Evolutionary conservation across 2,797 vertebrate genomes (phyloP), one percentile per base, ranked within the genome.

Genomic region (Orientallactaga sibirica): DNA sequence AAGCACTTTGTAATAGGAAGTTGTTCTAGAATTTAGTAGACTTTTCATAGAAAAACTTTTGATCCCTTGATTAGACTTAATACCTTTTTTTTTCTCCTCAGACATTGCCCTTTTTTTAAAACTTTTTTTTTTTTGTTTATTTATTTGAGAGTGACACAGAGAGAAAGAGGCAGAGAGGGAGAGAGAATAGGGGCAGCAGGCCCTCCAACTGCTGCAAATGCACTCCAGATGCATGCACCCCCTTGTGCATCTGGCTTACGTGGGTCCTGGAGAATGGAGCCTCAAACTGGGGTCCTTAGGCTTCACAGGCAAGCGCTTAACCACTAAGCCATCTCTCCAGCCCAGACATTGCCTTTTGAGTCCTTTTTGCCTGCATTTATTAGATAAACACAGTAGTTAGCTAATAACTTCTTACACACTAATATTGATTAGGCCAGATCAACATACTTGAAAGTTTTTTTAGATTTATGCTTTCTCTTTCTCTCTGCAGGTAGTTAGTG

Each of bases 401-500:
- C 55, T 48, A 90, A 29, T 58, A 37, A 2, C 58, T 88, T 9
- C 29, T 78, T 71, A 25, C 20, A 73, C 33, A 52, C 7, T 18
- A 25, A 20, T 78, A n/a, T 64, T 66, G 58, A n/a, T 68, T 27
- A 77, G 58, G 68, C 20, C 29, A 16, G 19, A 84, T 19, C 37
- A 73, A 64, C 29, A 4, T 52, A 0, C 25, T 8, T 33, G 15
- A 5, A 24, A 20, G 20, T 27, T 58, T 77, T 3, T 67, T 43
- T 15, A 80, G 33, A 20, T 18, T 58, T 62, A 0, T 29, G 2
- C 58, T 19, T 55, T 73, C 88, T n/a, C 76, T 0, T 94, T 55
- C 15, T 79, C 24, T 80, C 68, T 64, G 33, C 66, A 99, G 99
- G 99, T 99, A 29, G 98, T 99, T 95, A 98, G 97, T 2, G 98